Conservation (phyloP, 2,113 vertebrate species). For the Apteryx owenii region DNA sequence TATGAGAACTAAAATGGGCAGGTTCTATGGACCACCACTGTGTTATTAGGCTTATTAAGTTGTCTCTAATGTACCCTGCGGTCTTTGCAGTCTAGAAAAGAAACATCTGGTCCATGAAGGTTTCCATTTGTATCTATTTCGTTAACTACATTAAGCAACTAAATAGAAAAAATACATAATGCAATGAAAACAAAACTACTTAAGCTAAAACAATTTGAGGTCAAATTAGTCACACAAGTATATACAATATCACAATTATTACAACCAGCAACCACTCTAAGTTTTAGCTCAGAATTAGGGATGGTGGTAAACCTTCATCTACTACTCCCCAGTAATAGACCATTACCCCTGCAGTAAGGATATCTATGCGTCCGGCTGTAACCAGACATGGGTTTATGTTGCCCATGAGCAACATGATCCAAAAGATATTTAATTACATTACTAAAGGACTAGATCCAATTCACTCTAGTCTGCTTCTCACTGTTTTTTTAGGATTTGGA, state of each 20-base stretch:
- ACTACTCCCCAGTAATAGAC: background rate
- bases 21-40: constrained; percentile 13
- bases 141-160: background rate
- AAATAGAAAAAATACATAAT: background rate
- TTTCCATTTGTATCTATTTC: constrained; percentile 44
- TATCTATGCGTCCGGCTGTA: background rate
- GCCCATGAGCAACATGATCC: background rate
- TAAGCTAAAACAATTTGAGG: constrained; percentile 9
- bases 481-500: background rate
- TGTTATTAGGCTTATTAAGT: constrained; percentile 49
- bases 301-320: background rate
- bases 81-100: constrained; percentile 15
- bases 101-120: constrained; percentile 39
- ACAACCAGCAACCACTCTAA: background rate
- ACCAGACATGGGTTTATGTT: background rate
- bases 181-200: constrained; percentile 8
- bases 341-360: background rate
- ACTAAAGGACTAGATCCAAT: background rate
- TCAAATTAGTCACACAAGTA: background rate
- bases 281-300: background rate
- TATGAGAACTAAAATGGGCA: background rate
- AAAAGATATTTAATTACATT: background rate
- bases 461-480: background rate
- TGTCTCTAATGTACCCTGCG: background rate
- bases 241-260: constrained; percentile 14